phyloP scores from a whole-genome alignment of 2,797 vertebrate genomes.

The Manis crassicaudata region DNA sequence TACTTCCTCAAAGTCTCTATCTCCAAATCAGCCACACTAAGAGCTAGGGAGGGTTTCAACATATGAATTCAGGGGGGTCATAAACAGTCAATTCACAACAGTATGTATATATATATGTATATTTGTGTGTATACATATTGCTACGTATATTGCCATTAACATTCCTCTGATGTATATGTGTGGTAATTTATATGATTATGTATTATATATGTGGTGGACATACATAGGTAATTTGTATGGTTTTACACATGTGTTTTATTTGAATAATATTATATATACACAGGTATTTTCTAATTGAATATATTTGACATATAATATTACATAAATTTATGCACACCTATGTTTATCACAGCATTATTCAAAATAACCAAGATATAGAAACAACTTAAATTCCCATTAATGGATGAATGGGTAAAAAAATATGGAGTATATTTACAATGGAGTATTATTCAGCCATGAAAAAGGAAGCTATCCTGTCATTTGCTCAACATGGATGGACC shows the following conservation, averaged over 20 bases:
- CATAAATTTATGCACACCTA: background rate
- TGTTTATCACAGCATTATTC: background rate
- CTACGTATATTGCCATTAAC: background rate
- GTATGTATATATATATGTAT: background rate
- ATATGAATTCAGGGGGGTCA: background rate
- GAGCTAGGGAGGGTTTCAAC: background rate
- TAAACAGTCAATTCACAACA: background rate
- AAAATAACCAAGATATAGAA: background rate
- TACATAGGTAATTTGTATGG: background rate
- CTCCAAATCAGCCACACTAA: background rate
- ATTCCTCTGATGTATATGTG: background rate
- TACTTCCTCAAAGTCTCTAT: background rate
- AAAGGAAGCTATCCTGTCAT: background rate
- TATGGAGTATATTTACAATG: background rate
- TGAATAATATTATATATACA: background rate
- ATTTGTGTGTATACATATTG: background rate
- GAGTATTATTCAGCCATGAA: background rate
- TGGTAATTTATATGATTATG: background rate
- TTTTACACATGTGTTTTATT: background rate
- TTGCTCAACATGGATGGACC: background rate
- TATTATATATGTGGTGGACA: background rate
- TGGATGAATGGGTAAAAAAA: background rate
- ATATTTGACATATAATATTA: background rate
- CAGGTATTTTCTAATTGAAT: background rate
- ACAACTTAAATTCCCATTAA: background rate